Conservation (phyloP, 2,888 invertebrate genomes). For the Gisinianus flammeolus region DNA sequence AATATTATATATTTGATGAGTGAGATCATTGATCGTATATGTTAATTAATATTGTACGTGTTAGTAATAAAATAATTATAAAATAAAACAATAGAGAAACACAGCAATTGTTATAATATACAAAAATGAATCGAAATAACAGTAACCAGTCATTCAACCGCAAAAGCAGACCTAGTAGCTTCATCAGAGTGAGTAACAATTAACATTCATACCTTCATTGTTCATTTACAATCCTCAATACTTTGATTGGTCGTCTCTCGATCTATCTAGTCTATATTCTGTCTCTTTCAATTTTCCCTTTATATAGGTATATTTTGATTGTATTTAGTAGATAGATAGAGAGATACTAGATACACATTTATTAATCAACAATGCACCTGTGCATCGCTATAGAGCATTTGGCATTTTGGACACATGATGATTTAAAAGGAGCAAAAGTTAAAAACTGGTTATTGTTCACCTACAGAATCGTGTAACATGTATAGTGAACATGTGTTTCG, state of each 20-base stretch:
- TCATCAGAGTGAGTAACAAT: neutral
- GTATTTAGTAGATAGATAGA: too few species aligned
- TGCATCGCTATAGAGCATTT: too few species aligned
- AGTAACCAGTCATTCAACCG: conserved; percentile 32
- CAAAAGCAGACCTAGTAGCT: neutral
- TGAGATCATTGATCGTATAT: neutral
- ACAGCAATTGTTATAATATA: neutral
- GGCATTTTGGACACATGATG: neutral
- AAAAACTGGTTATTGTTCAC: neutral
- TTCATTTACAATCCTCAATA: too few species aligned
- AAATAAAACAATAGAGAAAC: neutral
- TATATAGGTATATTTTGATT: neutral
- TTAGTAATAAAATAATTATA: neutral
- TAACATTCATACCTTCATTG: too few species aligned
- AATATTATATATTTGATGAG: neutral
- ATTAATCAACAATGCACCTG: neutral
- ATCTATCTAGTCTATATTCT: too few species aligned
- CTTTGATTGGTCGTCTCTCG: too few species aligned
- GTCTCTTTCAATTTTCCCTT: too few species aligned
- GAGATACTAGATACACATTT: neutral
- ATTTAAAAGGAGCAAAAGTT: neutral
- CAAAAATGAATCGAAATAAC: conserved; percentile 36
- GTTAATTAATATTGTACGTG: neutral
- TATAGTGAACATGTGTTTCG: conserved; percentile 2
- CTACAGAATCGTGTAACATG: neutral